phyloP scores from a whole-genome alignment of 2,113 vertebrate species.

The Nothoprocta pentlandii region DNA sequence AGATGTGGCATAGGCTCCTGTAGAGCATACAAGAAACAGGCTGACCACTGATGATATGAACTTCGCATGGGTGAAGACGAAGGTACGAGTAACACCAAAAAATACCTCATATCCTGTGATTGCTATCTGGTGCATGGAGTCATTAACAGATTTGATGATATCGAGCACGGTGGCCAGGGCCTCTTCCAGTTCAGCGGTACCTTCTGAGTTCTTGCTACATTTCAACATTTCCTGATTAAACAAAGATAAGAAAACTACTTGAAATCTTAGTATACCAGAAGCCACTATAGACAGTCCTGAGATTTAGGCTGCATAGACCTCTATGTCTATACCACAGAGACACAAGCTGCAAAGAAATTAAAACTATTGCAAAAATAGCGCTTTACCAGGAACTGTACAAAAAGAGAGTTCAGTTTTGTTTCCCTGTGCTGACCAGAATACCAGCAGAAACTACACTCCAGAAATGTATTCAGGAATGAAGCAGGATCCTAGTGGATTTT shows the following conservation, averaged over 20 bases:
- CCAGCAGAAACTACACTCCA: background rate
- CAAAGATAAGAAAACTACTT: background rate
- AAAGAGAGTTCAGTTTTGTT: background rate
- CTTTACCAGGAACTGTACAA: background rate
- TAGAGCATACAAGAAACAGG: background rate
- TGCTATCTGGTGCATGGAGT: constrained; percentile 95
- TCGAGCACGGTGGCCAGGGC: constrained; percentile 88
- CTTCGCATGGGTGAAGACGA: background rate
- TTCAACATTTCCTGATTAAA: constrained; percentile 90
- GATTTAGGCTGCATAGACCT: background rate
- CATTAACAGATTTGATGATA: constrained; percentile 93
- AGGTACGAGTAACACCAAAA: background rate
- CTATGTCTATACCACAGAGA: background rate
- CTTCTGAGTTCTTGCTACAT: constrained; percentile 89
- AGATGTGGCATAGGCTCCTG: background rate
- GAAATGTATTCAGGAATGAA: background rate
- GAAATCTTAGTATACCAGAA: background rate
- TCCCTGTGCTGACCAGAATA: background rate
- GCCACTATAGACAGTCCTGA: background rate
- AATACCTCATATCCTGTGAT: constrained; percentile 91
- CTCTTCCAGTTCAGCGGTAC: constrained; percentile 88
- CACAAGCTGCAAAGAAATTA: background rate
- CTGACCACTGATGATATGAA: background rate
- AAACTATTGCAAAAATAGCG: background rate
- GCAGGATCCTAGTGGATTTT: background rate